Evolutionary conservation across 1,140 invertebrate species (phyloP), one percentile per base, ranked within the genome.

Genomic region (Lasioglossum baleicum): DNA sequence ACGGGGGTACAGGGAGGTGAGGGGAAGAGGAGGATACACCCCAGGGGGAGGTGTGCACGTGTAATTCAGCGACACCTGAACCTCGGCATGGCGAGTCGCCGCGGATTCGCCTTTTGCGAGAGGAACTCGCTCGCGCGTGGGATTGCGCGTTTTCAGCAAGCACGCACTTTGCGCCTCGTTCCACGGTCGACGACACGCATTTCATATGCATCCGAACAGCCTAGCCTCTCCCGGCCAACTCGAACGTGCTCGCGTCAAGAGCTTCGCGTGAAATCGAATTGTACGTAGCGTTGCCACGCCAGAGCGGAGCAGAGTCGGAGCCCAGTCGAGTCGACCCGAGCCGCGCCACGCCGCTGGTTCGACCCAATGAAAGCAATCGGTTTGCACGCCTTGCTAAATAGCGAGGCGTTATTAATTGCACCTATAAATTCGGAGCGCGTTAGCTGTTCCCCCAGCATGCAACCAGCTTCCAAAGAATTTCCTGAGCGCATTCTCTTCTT

Each of bases 91-190:
- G 42, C 60, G 74, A 79, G 61, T 66, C 60, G 75, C 66, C 40
- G 44, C 51, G 67, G 80, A 81, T 78, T 74, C 75, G 60, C 58
- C 70, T 56, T 44, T 5, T 35, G 53, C 48, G 80, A 6, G 56
- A 58, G 56, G 58, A 72, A 72, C 75, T 61, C 83, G 67, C 58
- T 85, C 83, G 83, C 71, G 80, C 80, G 83, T 82, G 67, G 71
- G 51, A 86, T 86, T 85, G 83, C 80, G 75, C 75, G 71, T 85
- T 79, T 82, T 85, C 67, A 65, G 51, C 44, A 64, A 58, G 17
- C 56, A 22, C 75, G 26, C 75, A 42, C 42, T 75, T 72, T 31
- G 17, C 66, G 26, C 75, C 60, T 70, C 73, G 80, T 86, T 83
- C 72, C 67, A 74, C 76, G 75, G 44, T 71, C 31, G 68, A 71